Base-by-base conservation (phyloP, 2,888 invertebrate genomes). In the Trichacis sp. region DNA sequence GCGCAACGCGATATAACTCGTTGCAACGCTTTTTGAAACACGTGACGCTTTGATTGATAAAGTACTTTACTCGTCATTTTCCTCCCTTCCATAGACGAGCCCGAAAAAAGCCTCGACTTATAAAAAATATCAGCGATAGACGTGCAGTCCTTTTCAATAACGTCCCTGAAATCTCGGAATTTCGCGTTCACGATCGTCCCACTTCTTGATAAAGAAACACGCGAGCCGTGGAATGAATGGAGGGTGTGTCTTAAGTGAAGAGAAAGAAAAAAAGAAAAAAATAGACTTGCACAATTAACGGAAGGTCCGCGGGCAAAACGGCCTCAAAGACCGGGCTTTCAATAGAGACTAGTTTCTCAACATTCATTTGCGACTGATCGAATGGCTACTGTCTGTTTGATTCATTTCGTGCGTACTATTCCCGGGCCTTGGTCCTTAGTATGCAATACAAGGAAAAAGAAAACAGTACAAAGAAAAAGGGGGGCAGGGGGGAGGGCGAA, bases 391-490 rank as follows among this genome's bases (percentile, higher is more conserved):
- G 54, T 54, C 54, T 46, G 38, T 47, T 54, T 33, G 46, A 24
- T 54, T 54, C 40, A 20, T 20, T 54, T 38, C 45, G 54, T 15
- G 29, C 48, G 45, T 46, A 45, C 15, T 14, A 50, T 38, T 56
- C 50, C 55, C 42, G 49, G 33, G 43, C 40, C 18, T 40, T 36
- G 36, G 9, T 2, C n/a, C 36, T 24, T 40, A 55, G 51, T 46
- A 61, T 56, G 47, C 51, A 56, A 29, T 24, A 18, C 18, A 24
- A 48, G 45, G 17, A 49, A 40, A 30, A 50, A 47, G 49, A 61
- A 29, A 43, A 64, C 51, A 48, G 57, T 38, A 43, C 30, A 60
- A 59, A 52, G 59, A 60, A 63, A 63, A 60, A 65, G 60, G 15
- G 14, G 15, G 24, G 24, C 24, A 3, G 24, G 8, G 24, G 24